Evolutionary conservation across 2,797 vertebrate species (phyloP).

Genomic region (Uromys caudimaculatus): DNA sequence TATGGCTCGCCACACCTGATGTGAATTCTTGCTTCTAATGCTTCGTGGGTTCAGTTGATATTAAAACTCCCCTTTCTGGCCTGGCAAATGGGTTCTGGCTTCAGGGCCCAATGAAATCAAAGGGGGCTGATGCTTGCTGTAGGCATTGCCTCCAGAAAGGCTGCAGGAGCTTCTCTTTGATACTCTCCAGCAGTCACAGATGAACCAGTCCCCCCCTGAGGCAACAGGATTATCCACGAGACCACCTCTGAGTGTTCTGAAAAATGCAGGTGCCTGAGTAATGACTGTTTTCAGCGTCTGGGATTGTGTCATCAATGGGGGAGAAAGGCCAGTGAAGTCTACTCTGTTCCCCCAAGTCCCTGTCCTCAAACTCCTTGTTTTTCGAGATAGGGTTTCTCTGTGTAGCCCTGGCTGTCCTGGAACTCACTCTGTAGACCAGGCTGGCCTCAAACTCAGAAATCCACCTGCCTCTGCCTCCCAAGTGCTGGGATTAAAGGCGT

Average conservation of each 20-base stretch:
- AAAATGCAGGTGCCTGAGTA: slow-evolving; percentile 2
- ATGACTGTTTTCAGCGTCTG: not conserved
- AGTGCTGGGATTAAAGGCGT: too few species aligned
- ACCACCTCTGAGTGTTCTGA: slow-evolving; percentile 14
- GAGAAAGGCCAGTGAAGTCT: not conserved
- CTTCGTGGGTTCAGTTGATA: not conserved
- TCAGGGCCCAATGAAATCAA: not conserved
- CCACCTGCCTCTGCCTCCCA: too few species aligned
- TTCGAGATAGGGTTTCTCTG: too few species aligned
- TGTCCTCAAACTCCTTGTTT: not conserved
- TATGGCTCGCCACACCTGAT: not conserved
- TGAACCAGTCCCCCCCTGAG: slow-evolving; percentile 84
- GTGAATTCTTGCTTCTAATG: not conserved
- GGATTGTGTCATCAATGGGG: not conserved
- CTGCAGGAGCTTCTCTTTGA: slow-evolving; percentile 48
- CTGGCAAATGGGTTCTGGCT: not conserved
- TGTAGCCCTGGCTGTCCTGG: too few species aligned
- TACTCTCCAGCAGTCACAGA: slow-evolving; percentile 83
- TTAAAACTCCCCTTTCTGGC: not conserved
- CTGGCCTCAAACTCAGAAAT: too few species aligned
- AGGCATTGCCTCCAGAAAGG: not conserved
- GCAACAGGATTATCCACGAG: not conserved
- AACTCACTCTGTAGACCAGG: too few species aligned
- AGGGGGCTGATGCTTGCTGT: not conserved
- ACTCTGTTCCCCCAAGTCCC: not conserved